phyloP scores from a whole-genome alignment of 2,113 vertebrate species.

The Oryzias melastigma region DNA sequence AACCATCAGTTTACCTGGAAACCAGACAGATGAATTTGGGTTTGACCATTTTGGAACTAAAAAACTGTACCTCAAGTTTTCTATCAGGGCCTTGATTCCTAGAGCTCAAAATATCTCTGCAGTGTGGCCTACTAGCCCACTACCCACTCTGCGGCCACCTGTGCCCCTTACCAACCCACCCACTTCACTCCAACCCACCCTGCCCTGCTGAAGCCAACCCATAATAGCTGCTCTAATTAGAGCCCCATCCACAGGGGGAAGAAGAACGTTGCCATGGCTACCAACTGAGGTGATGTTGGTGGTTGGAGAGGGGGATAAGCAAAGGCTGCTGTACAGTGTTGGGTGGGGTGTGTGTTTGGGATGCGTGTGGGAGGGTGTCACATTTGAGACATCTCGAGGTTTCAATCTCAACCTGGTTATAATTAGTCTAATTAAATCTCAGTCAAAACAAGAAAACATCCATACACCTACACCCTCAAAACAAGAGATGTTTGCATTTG shows the following conservation, averaged over 20 bases:
- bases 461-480: constrained; percentile 52
- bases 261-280: constrained; percentile 79
- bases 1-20: constrained; percentile 8
- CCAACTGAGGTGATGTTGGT: constrained; percentile 59
- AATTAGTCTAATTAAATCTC: constrained; percentile 83
- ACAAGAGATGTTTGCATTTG: constrained; percentile 18
- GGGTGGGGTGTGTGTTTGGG: constrained; percentile 11
- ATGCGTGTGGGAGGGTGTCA: constrained; percentile 55
- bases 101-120: constrained; percentile 16
- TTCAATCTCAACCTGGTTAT: constrained; percentile 82
- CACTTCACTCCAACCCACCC: constrained; percentile 50
- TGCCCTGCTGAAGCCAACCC: constrained; percentile 72
- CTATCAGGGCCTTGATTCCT: constrained; percentile 12
- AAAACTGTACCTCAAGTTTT: constrained; percentile 5
- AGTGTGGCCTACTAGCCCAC: constrained; percentile 49
- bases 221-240: constrained; percentile 86
- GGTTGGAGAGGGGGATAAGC: constrained; percentile 46
- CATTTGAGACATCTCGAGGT: constrained; percentile 79
- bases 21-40: constrained; percentile 19
- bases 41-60: constrained; percentile 1
- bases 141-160: constrained; percentile 39
- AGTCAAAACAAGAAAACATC: constrained; percentile 70
- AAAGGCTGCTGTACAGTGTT: constrained; percentile 47
- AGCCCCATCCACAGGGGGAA: constrained; percentile 78
- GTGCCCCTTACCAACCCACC: constrained; percentile 38